phyloP scores from a whole-genome alignment of 2,113 vertebrate species.

The Hoplias malabaricus region DNA sequence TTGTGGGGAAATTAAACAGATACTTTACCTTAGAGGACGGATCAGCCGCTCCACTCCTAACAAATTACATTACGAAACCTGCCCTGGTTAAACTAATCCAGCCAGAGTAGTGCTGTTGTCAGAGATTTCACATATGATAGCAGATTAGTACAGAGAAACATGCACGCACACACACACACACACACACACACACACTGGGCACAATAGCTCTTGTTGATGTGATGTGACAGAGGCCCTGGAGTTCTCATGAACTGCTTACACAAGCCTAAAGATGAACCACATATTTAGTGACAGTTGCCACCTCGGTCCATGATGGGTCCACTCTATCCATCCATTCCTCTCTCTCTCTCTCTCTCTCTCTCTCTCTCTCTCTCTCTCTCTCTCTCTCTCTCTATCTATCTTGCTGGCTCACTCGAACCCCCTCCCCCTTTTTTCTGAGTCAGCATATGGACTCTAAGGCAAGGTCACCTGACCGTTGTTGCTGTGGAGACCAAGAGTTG shows the following conservation, averaged over 20 bases:
- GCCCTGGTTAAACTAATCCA: background rate
- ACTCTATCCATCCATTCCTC: background rate
- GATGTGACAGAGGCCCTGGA: background rate
- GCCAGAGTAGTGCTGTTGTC: background rate
- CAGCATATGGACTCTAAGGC: conserved; percentile 70
- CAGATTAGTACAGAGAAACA: background rate
- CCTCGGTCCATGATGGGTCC: background rate
- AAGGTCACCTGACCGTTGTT: conserved; percentile 77
- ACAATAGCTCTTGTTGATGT: background rate
- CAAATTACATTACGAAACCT: background rate
- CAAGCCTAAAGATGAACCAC: background rate
- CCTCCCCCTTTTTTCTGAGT: conserved; percentile 65
- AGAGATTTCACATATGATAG: conserved; percentile 10
- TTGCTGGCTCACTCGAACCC: conserved; percentile 26
- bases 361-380: conserved; percentile 34
- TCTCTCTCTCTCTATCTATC: conserved; percentile 10
- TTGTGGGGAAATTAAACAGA: background rate
- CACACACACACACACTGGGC: background rate
- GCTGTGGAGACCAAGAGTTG: conserved; percentile 67
- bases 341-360: conserved; percentile 10
- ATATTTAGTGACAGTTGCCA: background rate
- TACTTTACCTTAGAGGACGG: background rate
- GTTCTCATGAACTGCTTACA: conserved; percentile 10
- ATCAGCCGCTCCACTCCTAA: background rate
- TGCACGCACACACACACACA: background rate